Conservation (phyloP, 2,113 vertebrate genomes). For the Dasyornis broadbenti region DNA sequence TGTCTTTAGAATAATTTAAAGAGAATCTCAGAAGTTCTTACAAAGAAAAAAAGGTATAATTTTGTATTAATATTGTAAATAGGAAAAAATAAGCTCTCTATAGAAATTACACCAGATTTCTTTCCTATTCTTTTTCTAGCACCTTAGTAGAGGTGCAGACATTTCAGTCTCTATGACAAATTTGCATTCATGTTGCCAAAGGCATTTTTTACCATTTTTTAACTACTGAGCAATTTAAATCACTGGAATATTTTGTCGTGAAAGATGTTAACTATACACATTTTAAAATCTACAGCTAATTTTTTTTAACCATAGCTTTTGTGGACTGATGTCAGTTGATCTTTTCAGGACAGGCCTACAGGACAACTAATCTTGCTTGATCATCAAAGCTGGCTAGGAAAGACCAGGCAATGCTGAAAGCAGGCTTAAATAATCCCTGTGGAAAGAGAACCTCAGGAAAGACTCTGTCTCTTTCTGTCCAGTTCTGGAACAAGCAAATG, state of each 20-base stretch:
- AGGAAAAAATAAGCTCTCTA: neutral
- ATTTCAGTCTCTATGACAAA: neutral
- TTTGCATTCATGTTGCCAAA: neutral
- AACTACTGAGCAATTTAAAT: neutral
- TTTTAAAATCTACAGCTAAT: neutral
- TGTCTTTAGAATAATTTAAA: neutral
- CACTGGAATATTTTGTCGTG: neutral
- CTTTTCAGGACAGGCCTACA: neutral
- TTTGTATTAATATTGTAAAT: neutral
- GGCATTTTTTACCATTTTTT: neutral
- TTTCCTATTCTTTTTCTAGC: neutral
- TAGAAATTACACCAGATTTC: neutral
- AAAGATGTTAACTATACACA: neutral
- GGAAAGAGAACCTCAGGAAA: neutral
- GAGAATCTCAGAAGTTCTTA: neutral
- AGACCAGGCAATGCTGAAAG: neutral
- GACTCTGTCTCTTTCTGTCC: neutral
- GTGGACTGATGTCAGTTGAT: neutral
- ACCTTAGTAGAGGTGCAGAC: neutral
- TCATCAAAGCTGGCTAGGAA: conserved; percentile 1
- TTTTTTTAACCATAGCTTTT: neutral
- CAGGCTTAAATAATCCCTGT: neutral
- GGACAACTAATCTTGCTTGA: neutral
- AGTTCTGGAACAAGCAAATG: neutral
- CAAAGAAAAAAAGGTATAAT: neutral